Percentiles rank a stretch among this genome's conserved stretches.
phyloP scores from a whole-genome alignment of 2,888 invertebrate species.

The Agonum fuliginosum region DNA sequence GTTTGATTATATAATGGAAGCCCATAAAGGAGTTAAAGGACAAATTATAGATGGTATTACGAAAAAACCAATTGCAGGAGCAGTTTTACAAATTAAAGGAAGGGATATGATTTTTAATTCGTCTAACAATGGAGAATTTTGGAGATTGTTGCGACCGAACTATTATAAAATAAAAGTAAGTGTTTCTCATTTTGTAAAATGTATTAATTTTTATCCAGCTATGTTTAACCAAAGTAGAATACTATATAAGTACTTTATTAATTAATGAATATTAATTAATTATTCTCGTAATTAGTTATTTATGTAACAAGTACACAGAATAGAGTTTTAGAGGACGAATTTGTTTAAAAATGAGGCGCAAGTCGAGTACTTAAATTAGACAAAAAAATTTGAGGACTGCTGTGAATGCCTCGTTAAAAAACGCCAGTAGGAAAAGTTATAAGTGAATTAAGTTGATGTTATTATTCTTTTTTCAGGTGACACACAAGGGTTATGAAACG shows the following conservation, averaged over 20 bases:
- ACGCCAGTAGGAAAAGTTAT: too few relatives aligned
- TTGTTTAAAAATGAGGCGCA: too few relatives aligned
- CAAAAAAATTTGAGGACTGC: too few relatives aligned
- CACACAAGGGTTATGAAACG: conserved; percentile 63
- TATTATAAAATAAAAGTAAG: conserved; percentile 75
- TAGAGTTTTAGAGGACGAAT: too few relatives aligned
- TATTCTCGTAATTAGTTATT: neutral
- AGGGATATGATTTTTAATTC: conserved; percentile 77
- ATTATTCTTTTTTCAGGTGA: conserved; percentile 61
- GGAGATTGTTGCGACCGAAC: conserved; percentile 80
- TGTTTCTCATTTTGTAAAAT: neutral
- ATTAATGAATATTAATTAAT: neutral
- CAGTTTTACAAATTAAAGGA: conserved; percentile 74
- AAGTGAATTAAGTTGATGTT: too few relatives aligned
- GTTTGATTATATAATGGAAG: conserved; percentile 75
- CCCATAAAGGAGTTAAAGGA: conserved; percentile 78
- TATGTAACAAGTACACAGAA: too few relatives aligned
- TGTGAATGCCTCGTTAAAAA: neutral
- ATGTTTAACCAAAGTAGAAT: neutral
- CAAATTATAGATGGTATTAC: conserved; percentile 73
- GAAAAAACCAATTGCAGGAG: conserved; percentile 73
- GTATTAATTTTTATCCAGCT: neutral
- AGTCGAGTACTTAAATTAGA: too few relatives aligned
- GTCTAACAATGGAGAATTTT: conserved; percentile 78
- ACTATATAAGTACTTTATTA: neutral